Evolutionary conservation across 2,113 vertebrate species (phyloP).

Genomic region (Cinclus mexicanus): DNA sequence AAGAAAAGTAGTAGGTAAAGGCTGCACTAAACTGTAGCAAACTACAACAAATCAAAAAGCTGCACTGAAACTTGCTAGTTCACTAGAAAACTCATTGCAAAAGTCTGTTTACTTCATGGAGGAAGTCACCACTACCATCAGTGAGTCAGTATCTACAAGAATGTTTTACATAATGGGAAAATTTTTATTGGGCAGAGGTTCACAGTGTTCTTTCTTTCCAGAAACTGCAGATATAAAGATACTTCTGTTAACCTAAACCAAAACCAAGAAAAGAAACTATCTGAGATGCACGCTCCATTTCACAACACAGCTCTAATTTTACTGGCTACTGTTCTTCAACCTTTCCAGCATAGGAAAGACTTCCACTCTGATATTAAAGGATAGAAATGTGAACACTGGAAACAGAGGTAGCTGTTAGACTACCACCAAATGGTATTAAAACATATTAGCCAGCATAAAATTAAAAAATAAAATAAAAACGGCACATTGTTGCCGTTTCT

Average conservation of each 20-base stretch:
- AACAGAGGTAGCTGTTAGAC: not conserved
- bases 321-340: not conserved
- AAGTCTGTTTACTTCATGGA: constrained; percentile 39
- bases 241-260: constrained; percentile 60
- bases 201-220: constrained; percentile 73
- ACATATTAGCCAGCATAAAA: not conserved
- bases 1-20: not conserved
- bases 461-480: too few relatives aligned
- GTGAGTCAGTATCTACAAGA: constrained; percentile 61
- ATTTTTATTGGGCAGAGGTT: constrained; percentile 61
- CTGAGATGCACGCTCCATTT: constrained; percentile 3
- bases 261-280: constrained; percentile 74
- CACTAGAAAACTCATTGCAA: not conserved
- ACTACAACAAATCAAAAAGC: not conserved
- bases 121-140: constrained; percentile 53
- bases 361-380: not conserved
- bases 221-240: constrained; percentile 70
- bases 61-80: not conserved
- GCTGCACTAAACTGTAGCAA: not conserved
- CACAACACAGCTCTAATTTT: constrained; percentile 2
- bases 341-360: not conserved
- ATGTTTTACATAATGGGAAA: constrained; percentile 70
- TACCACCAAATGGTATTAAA: not conserved
- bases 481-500: not conserved
- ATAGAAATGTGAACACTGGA: not conserved